Evolutionary conservation across 1,140 invertebrate species (phyloP), one percentile per base, ranked within the genome.

Genomic region (Lordiphosa mommai): DNA sequence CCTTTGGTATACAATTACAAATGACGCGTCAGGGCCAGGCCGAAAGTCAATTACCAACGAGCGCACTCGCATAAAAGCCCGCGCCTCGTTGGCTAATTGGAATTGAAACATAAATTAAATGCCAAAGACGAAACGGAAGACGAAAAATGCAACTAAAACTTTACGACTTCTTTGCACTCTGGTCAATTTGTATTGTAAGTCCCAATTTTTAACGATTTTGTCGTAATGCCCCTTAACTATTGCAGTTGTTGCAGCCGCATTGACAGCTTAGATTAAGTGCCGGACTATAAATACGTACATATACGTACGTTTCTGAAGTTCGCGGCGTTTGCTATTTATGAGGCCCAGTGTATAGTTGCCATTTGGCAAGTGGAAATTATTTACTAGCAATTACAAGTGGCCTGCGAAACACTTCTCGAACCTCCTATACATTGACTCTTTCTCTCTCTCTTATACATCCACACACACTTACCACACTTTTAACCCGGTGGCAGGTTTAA

Each of bases 31-130:
- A 79, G 67, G 56, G 67, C 76, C 76, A 80, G 76, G 72, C 72
- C 77, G 61, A 82, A 84, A 84, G 77, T 84, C 77, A 84, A 84
- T 84, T 84, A 84, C 80, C 59, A 71, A 20, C 7, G 10, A 30
- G 29, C 34, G 56, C 50, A 41, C 52, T 69, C 71, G 57, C 80
- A 85, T 85, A 72, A 84, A 66, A 65, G 68, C 52, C 52, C 49
- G 76, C 63, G 77, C 68, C 63, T 72, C 68, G 72, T 60, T 61
- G 73, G 79, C 77, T 84, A 84, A 84, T 84, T 84, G 77, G 77
- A 84, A 84, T 84, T 84, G 77, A 84, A 84, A 84, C 77, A 84
- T 84, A 84, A 84, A 84, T 84, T 84, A 84, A 84, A 71, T 68
- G 77, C 77, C 72, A 67, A 56, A 72, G 60, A 68, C 61, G 51